These are phyloP conservation scores for Ornithorhynchus anatinus DNA, from an alignment of 2,113 vertebrate species.

Conservation along the genomic window DNA sequence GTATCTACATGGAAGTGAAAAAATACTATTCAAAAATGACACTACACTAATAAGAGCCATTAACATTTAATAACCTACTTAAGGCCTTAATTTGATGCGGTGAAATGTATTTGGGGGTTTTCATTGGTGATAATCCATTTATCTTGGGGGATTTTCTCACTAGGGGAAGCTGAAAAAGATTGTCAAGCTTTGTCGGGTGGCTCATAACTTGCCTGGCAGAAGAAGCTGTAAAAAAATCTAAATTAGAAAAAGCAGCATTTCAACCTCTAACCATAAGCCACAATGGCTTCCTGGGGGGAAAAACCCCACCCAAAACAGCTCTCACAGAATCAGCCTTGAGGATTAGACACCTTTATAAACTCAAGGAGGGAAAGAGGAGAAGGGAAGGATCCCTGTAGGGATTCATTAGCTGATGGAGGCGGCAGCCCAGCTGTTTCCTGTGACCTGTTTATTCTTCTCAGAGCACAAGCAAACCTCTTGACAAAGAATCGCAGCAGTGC, in stretches of 20 bases:
- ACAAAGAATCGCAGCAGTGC: background rate
- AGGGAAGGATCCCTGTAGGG: background rate
- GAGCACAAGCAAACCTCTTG: background rate
- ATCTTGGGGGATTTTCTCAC: background rate
- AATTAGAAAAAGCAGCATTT: background rate
- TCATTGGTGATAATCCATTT: background rate
- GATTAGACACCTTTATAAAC: background rate
- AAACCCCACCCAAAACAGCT: background rate
- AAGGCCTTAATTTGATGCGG: background rate
- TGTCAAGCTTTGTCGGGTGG: background rate
- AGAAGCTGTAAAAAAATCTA: background rate
- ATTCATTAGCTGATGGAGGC: background rate
- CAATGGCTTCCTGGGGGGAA: background rate
- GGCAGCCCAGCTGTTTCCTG: background rate
- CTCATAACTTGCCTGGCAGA: background rate
- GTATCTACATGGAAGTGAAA: background rate
- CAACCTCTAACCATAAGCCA: no score
- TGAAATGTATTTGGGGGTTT: background rate
- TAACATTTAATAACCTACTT: background rate
- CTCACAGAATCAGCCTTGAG: background rate
- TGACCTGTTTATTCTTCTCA: background rate
- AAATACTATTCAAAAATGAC: background rate
- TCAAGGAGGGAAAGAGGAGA: background rate
- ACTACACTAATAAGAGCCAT: background rate
- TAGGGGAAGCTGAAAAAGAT: background rate